These are phyloP conservation scores for Hypena proboscidalis DNA, from an alignment of 2,888 invertebrate species.

Conservation along the genomic window DNA sequence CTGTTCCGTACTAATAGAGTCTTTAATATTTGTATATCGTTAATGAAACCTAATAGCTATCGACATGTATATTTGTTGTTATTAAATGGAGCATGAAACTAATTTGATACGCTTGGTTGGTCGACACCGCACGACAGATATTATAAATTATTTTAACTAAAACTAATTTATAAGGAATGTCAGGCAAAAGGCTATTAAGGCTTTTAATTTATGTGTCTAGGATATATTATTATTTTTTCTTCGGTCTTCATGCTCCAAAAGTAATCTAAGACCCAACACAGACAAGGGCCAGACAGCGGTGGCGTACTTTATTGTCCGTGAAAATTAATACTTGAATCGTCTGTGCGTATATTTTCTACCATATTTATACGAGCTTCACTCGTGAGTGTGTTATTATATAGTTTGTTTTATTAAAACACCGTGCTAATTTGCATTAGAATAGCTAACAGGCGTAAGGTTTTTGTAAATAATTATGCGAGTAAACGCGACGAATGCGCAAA, in stretches of 20 bases:
- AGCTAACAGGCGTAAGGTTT: too few species aligned
- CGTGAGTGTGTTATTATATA: too few species aligned
- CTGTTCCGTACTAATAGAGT: conserved; percentile 18
- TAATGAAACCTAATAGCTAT: conserved; percentile 32
- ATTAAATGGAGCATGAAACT: conserved; percentile 41
- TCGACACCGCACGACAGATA: conserved; percentile 12
- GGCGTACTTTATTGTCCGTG: too few species aligned
- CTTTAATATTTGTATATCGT: conserved; percentile 27
- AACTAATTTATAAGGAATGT: conserved; percentile 11
- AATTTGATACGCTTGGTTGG: conserved; percentile 31
- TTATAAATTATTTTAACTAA: conserved; percentile 23
- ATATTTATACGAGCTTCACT: too few species aligned
- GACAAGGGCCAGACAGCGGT: not conserved
- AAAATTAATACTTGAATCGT: too few species aligned
- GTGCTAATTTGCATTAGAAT: too few species aligned
- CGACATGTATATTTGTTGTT: conserved; percentile 24
- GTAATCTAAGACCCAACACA: not conserved
- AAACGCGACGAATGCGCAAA: too few species aligned
- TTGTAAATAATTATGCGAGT: too few species aligned
- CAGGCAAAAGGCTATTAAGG: conserved; percentile 3
- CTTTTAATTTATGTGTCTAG: not conserved
- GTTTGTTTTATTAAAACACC: too few species aligned
- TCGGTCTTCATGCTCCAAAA: too few species aligned
- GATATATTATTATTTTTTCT: not conserved
- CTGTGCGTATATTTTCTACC: too few species aligned